Evolutionary conservation across 2,888 invertebrate genomes (phyloP), one percentile per base, ranked within the genome.

Genomic region (Amphiduros pacificus): DNA sequence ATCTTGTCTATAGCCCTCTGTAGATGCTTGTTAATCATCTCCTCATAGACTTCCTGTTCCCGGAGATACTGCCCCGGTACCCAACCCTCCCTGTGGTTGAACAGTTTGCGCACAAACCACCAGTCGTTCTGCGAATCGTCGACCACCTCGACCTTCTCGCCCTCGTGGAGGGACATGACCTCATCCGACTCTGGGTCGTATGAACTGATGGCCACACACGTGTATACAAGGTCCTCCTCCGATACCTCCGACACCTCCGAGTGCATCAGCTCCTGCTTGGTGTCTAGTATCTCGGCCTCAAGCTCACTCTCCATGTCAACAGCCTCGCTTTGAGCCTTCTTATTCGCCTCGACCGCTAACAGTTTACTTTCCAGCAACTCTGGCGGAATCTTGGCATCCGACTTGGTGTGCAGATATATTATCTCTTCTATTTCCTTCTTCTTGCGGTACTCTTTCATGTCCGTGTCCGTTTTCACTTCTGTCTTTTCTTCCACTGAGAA

Each of bases 111-210:
- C 24, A 71, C 68, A 17, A 64, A 44, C 70, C 71, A 71, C 70
- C 69, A 70, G 44, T 70, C 65, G 17, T 64, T 63, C 20, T 55
- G 51, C 2, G 51, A 22, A 24, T 64, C 63, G 24, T 71, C 70
- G n/a, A 70, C 28, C 41, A 71, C 57, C 52, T 71, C 68, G 17
- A 71, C 55, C 52, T 66, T 68, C 57, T 71, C 71, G 9, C 70
- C 71, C n/a, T 71, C 70, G 41, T 71, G 70, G 9, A 71, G 65
- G 0, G 71, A 68, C 60, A 71, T 60, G 22, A 70, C 71, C 4
- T 71, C 71, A 29, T 71, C 71, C 2, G 64, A 55, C 22, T 71
- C 71, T 0, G 71, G 70, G 28, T 71, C 70, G 26, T 70, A 71
- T 3, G 62, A 48, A 11, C 56, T 61, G 20, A 64, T 48, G 5